phyloP scores from a whole-genome alignment of 2,113 vertebrate species.

The Apistogramma diplotaenia region DNA sequence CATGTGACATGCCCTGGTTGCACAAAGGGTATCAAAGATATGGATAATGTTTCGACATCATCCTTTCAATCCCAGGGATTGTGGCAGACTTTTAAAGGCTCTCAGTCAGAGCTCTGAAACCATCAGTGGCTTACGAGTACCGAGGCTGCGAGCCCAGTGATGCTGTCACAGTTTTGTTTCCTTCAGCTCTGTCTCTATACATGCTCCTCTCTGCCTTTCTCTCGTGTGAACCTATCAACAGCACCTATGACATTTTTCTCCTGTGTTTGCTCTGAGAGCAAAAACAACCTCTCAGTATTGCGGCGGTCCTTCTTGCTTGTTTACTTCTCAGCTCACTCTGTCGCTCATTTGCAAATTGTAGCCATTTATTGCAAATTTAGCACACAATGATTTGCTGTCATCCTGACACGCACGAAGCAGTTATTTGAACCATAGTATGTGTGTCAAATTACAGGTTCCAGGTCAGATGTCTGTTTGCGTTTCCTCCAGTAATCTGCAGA shows the following conservation, averaged over 20 bases:
- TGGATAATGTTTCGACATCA: neutral
- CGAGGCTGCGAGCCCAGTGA: neutral
- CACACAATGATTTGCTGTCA: neutral
- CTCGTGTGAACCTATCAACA: conserved; percentile 9
- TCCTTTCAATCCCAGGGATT: conserved; percentile 12
- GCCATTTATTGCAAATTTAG: rapidly evolving
- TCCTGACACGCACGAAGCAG: neutral
- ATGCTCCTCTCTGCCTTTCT: neutral
- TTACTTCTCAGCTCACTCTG: neutral
- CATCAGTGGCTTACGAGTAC: neutral
- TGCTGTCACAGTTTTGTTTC: neutral
- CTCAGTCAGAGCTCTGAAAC: conserved; percentile 2
- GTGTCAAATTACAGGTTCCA: neutral
- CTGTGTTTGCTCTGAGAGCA: neutral
- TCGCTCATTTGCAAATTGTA: neutral
- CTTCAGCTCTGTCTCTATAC: neutral
- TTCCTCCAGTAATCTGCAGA: neutral
- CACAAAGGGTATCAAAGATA: neutral
- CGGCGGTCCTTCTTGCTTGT: neutral
- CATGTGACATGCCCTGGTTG: neutral
- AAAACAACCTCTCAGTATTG: neutral
- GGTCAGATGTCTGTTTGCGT: neutral
- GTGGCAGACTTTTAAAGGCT: conserved; percentile 4
- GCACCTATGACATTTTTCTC: neutral
- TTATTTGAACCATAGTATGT: neutral